phyloP scores from a whole-genome alignment of 2,113 vertebrate genomes.

The Leptodactylus fuscus region DNA sequence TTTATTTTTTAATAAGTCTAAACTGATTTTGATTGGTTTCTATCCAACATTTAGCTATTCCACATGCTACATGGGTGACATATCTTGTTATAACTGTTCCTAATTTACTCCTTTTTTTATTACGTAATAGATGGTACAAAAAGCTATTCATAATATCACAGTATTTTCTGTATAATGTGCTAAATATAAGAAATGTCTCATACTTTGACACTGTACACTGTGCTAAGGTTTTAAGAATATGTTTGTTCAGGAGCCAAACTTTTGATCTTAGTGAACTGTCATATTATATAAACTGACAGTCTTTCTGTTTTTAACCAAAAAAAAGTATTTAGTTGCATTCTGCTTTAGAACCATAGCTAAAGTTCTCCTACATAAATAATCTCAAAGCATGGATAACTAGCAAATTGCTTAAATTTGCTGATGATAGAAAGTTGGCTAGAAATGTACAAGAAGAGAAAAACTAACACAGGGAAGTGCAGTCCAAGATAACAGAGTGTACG shows the following conservation, averaged over 20 bases:
- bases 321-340: slow-evolving; percentile 53
- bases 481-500: background rate
- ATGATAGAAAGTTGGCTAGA: slow-evolving; percentile 59
- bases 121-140: background rate
- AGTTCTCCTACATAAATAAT: slow-evolving; percentile 57
- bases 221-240: slow-evolving; percentile 27
- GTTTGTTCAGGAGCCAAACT: slow-evolving; percentile 35
- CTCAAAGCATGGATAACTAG: slow-evolving; percentile 53
- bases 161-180: background rate
- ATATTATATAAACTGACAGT: slow-evolving; percentile 50
- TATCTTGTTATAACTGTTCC: background rate
- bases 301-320: slow-evolving; percentile 47
- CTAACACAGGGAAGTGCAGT: slow-evolving; percentile 11
- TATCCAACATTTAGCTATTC: background rate
- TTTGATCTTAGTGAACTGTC: slow-evolving; percentile 52
- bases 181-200: background rate
- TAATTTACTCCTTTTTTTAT: background rate
- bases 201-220: slow-evolving; percentile 35
- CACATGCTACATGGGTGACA: no score
- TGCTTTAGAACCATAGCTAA: slow-evolving; percentile 37
- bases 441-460: slow-evolving; percentile 41
- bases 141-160: background rate
- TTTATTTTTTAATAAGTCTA: no score
- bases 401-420: slow-evolving; percentile 60
- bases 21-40: background rate